Conservation (phyloP, 2,797 vertebrate genomes). For the Anabacerthia variegaticeps region DNA sequence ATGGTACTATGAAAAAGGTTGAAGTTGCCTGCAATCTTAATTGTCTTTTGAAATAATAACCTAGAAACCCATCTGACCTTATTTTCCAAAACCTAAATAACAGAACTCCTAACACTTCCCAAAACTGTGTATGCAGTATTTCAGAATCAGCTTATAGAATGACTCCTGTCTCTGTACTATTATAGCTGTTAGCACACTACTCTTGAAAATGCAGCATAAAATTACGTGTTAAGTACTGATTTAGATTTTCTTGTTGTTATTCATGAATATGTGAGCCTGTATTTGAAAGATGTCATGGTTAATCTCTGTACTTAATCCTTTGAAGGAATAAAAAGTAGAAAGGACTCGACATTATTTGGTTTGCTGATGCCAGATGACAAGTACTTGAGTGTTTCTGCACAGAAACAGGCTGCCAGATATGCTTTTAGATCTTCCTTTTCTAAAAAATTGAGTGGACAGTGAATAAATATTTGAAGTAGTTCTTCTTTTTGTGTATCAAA, state of each 20-base stretch:
- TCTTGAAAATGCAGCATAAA: background rate
- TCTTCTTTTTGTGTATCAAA: background rate
- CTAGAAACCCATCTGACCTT: background rate
- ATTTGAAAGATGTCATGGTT: background rate
- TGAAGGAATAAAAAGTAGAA: slow-evolving; percentile 13
- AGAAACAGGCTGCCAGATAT: background rate
- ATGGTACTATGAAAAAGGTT: background rate
- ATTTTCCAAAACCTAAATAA: background rate
- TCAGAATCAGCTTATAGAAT: background rate
- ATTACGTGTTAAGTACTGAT: background rate
- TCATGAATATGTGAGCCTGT: background rate
- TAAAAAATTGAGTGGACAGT: background rate
- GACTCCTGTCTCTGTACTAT: background rate
- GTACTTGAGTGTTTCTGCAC: background rate
- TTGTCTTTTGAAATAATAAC: background rate
- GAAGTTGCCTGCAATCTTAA: background rate
- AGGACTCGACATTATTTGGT: background rate
- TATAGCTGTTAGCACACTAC: background rate
- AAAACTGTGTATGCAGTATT: background rate
- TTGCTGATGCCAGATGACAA: slow-evolving; percentile 7
- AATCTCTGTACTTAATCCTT: slow-evolving; percentile 29
- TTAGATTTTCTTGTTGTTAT: background rate
- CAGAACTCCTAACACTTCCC: background rate
- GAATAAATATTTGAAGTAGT: slow-evolving; percentile 4
- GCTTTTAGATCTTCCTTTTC: background rate